Conservation (phyloP, 2,113 vertebrate genomes). For the Probosciger aterrimus region DNA sequence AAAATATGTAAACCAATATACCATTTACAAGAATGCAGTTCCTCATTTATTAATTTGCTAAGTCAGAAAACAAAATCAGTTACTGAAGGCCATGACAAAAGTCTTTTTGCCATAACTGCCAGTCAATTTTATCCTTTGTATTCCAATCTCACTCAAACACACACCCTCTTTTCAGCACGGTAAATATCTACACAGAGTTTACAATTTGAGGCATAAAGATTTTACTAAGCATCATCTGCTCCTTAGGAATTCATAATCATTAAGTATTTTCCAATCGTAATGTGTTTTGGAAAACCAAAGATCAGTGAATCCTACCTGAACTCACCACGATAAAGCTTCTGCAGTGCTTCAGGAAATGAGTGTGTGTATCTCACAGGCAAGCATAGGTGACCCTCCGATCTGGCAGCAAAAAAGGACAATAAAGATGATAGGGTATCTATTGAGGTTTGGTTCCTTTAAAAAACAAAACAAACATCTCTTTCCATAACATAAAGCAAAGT, state of each 20-base stretch:
- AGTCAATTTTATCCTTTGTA: neutral
- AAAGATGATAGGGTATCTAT: neutral
- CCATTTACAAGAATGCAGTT: neutral
- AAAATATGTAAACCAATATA: neutral
- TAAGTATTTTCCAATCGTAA: neutral
- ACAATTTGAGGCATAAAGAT: neutral
- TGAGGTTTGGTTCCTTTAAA: neutral
- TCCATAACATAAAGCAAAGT: neutral
- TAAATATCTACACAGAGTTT: neutral
- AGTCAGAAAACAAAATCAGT: neutral
- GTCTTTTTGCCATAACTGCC: neutral
- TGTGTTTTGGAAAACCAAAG: neutral
- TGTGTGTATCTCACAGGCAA: slow-evolving; percentile 90
- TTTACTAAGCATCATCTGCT: neutral
- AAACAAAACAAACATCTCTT: neutral
- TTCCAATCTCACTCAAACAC: neutral
- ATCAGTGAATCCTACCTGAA: slow-evolving; percentile 88
- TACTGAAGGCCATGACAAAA: neutral
- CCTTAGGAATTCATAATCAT: neutral
- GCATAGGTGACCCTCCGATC: slow-evolving; percentile 94
- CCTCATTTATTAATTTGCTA: neutral
- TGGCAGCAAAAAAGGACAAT: slow-evolving; percentile 24
- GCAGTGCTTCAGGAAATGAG: slow-evolving; percentile 91
- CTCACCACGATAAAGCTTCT: slow-evolving; percentile 89
- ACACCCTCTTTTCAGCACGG: neutral